Conservation (phyloP, 2,888 invertebrate species). For the Nowickia ferox region DNA sequence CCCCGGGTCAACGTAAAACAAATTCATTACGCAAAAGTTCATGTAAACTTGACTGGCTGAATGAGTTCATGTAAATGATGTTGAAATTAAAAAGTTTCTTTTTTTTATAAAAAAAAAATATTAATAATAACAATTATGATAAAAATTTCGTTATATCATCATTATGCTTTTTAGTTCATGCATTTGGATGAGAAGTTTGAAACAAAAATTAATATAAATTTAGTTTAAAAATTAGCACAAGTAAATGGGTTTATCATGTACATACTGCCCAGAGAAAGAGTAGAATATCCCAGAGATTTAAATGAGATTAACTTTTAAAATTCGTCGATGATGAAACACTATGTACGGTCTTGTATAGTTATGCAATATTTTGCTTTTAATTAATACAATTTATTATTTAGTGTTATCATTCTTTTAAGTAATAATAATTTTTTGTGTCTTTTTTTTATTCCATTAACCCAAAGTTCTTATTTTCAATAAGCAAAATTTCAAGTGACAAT, state of each 20-base stretch:
- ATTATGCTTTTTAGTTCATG: slow-evolving; percentile 1
- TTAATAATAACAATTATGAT: slow-evolving; percentile 29
- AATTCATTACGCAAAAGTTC: slow-evolving; percentile 34
- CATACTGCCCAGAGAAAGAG: too few relatives aligned
- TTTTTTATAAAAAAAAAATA: slow-evolving; percentile 1
- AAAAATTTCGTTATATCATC: slow-evolving; percentile 16
- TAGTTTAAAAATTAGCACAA: neutral
- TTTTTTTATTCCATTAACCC: too few relatives aligned
- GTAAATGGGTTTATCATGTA: neutral
- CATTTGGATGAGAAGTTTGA: neutral
- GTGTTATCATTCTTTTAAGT: too few relatives aligned
- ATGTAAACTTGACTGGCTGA: slow-evolving; percentile 36
- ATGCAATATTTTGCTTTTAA: too few relatives aligned
- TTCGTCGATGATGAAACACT: too few relatives aligned
- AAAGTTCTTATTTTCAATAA: too few relatives aligned
- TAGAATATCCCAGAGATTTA: too few relatives aligned
- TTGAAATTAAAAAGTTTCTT: slow-evolving; percentile 50
- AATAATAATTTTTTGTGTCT: too few relatives aligned
- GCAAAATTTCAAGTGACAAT: too few relatives aligned
- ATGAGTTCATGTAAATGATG: slow-evolving; percentile 49
- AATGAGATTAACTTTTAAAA: too few relatives aligned
- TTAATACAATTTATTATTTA: too few relatives aligned
- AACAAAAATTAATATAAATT: slow-evolving; percentile 16
- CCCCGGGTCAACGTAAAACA: slow-evolving; percentile 40
- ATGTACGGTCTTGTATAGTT: too few relatives aligned